Base-by-base conservation (phyloP, 2,113 vertebrate genomes). In the Phrynosoma platyrhinos region DNA sequence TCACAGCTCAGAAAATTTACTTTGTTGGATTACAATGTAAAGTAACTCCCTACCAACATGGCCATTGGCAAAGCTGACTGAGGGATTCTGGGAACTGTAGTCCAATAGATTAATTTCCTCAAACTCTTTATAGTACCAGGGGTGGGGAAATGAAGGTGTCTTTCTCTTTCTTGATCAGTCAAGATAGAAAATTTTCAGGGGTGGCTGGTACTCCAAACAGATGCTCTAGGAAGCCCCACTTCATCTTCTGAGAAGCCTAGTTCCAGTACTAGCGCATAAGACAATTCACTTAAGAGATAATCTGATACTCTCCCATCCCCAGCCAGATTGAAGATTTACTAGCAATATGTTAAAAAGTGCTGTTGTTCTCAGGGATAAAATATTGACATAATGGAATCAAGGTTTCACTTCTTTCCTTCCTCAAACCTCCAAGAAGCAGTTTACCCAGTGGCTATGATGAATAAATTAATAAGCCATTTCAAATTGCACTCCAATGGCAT, bases 401-500 rank as follows among this genome's bases (percentile, higher is more conserved):
- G 27, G 53, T 83, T 76, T 74, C 55, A 4, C 36, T 72, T 72
- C 40, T 75, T 25, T 53, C n/a, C 25, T 42, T 82, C 30, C 74
- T 69, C 40, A 77, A 69, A 86, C 27, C 55, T 83, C 25, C 64
- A 83, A 66, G 55, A 66, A 52, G n/a, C 42, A 16, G 80, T 86
- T 32, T 52, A 62, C 9, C 18, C 30, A 58, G 30, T 78, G 25
- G 83, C 12, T 78, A 71, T 88, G 87, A 88, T 88, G 9, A 55
- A 83, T 83, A 62, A 36, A 88, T 88, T 68, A 77, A 88, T 88
- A 88, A 83, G 76, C 42, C 30, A 30, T 88, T 88, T 78, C 21
- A 30, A 25, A 13, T 18, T 82, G 1, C 75, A n/a, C 79, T 89
- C 71, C 84, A 86, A 82, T 88, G 12, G 58, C 47, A 20, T 79